Percentiles rank a stretch among this genome's conserved stretches.
These are phyloP conservation scores for Reticulitermes speratus DNA, from an alignment of 1,140 invertebrate species.

Conservation along the genomic window DNA sequence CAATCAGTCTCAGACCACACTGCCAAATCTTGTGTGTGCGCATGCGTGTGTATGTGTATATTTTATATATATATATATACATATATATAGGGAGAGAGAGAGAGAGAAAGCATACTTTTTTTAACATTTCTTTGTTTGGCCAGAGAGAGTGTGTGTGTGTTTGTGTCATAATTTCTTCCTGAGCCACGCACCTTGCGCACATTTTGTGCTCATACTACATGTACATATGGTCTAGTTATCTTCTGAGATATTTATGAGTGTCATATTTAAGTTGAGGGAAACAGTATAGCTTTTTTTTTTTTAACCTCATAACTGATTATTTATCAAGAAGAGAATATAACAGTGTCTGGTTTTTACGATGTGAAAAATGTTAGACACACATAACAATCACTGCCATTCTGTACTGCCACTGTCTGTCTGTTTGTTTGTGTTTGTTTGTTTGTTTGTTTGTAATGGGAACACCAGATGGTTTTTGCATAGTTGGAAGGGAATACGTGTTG, in stretches of 20 bases:
- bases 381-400: conserved; percentile 11
- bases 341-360: not conserved
- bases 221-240: conserved; percentile 6
- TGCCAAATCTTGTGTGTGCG: not conserved
- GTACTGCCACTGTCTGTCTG: conserved; percentile 1
- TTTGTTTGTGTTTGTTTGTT: conserved; percentile 1
- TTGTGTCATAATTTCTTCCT: conserved; percentile 5
- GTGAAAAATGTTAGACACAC: not conserved
- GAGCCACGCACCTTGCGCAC: not conserved
- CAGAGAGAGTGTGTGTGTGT: not conserved
- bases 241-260: not conserved
- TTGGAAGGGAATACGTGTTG: conserved; percentile 6
- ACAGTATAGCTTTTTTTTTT: not conserved
- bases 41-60: not conserved
- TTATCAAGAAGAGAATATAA: not conserved
- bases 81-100: no score
- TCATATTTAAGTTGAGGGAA: conserved; percentile 5
- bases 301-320: conserved; percentile 14
- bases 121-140: not conserved
- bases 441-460: not conserved
- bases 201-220: not conserved
- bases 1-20: not conserved
- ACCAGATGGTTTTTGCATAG: not conserved
- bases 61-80: not conserved
- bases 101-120: not conserved